phyloP scores from a whole-genome alignment of 2,888 invertebrate species.

The Schizotus pectinicornis region DNA sequence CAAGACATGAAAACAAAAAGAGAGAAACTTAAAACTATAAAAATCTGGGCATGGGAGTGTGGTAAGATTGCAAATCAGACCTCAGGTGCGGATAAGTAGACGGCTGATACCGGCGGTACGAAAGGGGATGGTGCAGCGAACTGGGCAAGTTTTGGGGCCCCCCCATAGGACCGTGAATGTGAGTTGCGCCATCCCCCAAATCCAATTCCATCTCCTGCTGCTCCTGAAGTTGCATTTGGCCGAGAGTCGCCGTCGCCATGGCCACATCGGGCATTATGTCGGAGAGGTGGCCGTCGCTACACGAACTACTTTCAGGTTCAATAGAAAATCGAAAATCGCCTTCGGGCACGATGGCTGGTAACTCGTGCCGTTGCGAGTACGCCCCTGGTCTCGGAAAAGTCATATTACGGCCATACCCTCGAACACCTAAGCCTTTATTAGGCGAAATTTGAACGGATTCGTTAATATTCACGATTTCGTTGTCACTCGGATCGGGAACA shows the following conservation, averaged over 20 bases:
- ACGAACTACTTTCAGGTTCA: constrained; percentile 64
- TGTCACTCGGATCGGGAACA: constrained; percentile 52
- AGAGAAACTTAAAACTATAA: constrained; percentile 45
- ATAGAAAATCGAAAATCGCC: constrained; percentile 61
- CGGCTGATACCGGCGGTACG: constrained; percentile 51
- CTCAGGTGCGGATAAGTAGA: constrained; percentile 50
- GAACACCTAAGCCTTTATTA: constrained; percentile 49
- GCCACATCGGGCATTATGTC: constrained; percentile 93
- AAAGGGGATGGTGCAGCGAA: constrained; percentile 47
- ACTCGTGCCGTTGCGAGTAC: constrained; percentile 63
- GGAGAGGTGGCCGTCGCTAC: constrained; percentile 74
- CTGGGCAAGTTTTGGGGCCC: constrained; percentile 45
- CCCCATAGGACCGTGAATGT: constrained; percentile 58
- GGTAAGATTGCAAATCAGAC: constrained; percentile 47
- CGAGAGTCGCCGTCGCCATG: constrained; percentile 82
- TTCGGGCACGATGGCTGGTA: constrained; percentile 71
- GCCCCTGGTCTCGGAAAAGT: constrained; percentile 65
- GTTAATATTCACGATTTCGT: constrained; percentile 45
- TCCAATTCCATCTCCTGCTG: constrained; percentile 77
- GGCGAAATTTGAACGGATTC: constrained; percentile 57
- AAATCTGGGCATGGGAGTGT: constrained; percentile 47
- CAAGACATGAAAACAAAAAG: constrained; percentile 38
- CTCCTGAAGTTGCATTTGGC: constrained; percentile 69
- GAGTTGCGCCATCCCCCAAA: constrained; percentile 83
- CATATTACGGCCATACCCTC: constrained; percentile 66